These are phyloP conservation scores for Chondrilla cf. caribensis DNA, from an alignment of 37 sponge, comb jelly and placozoan genomes.

Conservation along the genomic window DNA sequence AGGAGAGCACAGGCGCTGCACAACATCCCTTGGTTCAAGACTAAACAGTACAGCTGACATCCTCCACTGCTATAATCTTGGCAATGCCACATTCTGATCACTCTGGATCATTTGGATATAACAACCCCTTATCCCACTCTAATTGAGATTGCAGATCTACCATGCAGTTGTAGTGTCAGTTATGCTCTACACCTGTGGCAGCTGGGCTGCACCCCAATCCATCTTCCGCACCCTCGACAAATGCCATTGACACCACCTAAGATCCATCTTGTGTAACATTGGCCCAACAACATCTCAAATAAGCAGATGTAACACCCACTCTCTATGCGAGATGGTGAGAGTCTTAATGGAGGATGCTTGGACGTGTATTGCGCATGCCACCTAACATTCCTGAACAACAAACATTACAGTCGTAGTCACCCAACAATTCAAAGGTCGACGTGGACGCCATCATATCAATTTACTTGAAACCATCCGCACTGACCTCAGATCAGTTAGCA, in stretches of 20 bases:
- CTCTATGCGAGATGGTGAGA: conserved; percentile 23
- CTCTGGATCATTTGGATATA: conserved; percentile 12
- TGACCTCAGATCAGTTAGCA: neutral
- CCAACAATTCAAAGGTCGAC: conserved; percentile 2
- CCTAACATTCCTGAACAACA: conserved; percentile 6
- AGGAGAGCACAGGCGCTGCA: conserved; percentile 26
- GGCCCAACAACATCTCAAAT: conserved; percentile 21
- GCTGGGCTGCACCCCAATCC: conserved; percentile 14
- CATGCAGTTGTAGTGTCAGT: conserved; percentile 16
- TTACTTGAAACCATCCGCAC: conserved; percentile 18
- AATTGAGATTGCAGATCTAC: conserved; percentile 1
- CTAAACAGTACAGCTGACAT: conserved; percentile 8
- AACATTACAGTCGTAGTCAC: neutral
- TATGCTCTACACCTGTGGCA: conserved; percentile 17
- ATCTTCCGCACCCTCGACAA: neutral
- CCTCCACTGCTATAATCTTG: conserved; percentile 2
- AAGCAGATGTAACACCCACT: conserved; percentile 7
- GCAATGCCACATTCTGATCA: conserved; percentile 10
- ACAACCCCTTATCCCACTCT: conserved; percentile 10
- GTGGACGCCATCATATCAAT: conserved; percentile 10
- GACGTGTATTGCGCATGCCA: conserved; percentile 18
- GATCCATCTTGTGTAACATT: conserved; percentile 8
- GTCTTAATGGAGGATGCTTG: neutral
- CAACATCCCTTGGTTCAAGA: conserved; percentile 27
- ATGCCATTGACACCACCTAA: conserved; percentile 13